Evolutionary conservation across 1,140 invertebrate genomes (phyloP), one percentile per base, ranked within the genome.

Genomic region (Ptiloglossa arizonensis): DNA sequence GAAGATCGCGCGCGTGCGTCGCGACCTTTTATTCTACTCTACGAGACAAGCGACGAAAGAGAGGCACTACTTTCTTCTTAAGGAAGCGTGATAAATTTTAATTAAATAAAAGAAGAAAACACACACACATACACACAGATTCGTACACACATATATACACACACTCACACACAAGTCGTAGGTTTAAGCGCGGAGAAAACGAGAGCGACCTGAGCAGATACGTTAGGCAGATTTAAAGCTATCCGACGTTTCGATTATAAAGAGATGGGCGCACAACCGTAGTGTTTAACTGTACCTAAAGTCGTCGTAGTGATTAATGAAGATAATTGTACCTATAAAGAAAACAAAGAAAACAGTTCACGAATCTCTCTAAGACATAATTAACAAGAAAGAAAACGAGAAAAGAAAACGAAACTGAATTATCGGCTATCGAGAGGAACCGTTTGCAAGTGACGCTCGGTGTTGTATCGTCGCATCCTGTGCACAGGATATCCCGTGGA

Each of bases 211-310:
- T 75, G 78, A 76, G 32, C 57, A 46, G 54, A 62, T 59, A 73
- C 35, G 60, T 63, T 73, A 64, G 59, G 1, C 54, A 29, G 38
- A 60, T 60, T 69, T 11, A 77, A 59, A 41, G 54, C 27, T 70
- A 50, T 68, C 15, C 57, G 67, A 83, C 22, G 73, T 35, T 66
- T 80, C 78, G 54, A 83, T 86, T 75, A 68, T 83, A 87, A 87
- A 87, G 86, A 89, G 87, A 89, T 87, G 88, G 87, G 82, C 87
- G 87, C 86, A 87, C 88, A 87, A 82, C 50, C 74, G 87, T 89
- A 90, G 88, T 91, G 81, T 85, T 83, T 87, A 86, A 87, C 59
- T 62, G 85, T 87, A 86, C 85, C 85, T 87, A 86, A 87, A 73
- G 60, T 87, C 82, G 77, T 85, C 82, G 85, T 87, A 87, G 86